These are phyloP conservation scores for Aphyosemion australe DNA, from an alignment of 2,113 vertebrate genomes.

Conservation along the genomic window DNA sequence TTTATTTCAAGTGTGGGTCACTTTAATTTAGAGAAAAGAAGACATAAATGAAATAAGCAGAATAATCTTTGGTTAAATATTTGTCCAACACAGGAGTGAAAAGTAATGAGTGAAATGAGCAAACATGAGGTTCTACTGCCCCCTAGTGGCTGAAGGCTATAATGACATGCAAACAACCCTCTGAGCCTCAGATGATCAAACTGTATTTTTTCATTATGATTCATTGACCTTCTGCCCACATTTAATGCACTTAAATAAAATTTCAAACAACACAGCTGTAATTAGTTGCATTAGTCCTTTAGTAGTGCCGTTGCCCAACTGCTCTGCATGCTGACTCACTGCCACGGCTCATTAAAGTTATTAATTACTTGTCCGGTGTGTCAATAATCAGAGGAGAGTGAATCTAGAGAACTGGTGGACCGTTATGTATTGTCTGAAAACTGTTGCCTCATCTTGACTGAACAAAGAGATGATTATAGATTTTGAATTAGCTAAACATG, in stretches of 20 bases:
- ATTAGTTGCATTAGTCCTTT: background rate
- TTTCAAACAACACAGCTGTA: background rate
- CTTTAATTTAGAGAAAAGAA: conserved; percentile 3
- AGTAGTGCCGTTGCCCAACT: too few species aligned
- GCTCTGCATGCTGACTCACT: background rate
- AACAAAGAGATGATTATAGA: background rate
- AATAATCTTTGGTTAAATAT: too few species aligned
- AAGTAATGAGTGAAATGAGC: too few species aligned
- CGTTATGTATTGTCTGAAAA: background rate
- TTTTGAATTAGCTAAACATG: background rate
- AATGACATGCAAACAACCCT: background rate
- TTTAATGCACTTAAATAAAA: background rate
- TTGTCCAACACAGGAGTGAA: too few species aligned
- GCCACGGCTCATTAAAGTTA: background rate
- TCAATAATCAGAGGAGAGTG: background rate
- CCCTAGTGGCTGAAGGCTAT: conserved; percentile 36
- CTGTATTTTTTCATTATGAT: background rate
- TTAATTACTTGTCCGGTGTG: background rate
- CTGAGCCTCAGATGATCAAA: background rate
- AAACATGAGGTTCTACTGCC: conserved; percentile 40
- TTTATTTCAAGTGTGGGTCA: background rate
- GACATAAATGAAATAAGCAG: background rate
- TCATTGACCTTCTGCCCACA: background rate
- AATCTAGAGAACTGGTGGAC: background rate
- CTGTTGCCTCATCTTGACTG: background rate